Base-by-base conservation (phyloP, 1,140 invertebrate species). In the Drosophila erecta region DNA sequence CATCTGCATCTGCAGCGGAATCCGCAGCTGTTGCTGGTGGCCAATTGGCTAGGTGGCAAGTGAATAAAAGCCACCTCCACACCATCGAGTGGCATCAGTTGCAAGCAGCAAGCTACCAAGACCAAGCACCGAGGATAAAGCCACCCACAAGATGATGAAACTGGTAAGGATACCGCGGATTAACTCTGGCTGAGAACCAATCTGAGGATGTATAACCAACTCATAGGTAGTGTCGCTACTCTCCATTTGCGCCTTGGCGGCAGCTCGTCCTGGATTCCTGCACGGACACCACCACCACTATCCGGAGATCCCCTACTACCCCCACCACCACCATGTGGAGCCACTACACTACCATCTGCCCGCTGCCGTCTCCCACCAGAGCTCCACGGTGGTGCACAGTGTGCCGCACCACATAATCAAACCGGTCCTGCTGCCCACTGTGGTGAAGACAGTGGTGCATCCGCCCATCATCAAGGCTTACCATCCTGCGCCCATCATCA, bases 281-380 rank as follows among this genome's bases (percentile, higher is more conserved):
- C 90, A 92, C 50, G 90, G 87, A 27, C 89, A 91, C 46, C 84
- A 80, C 40, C 90, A 91, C 10, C 84, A 85, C 27, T 90, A 83
- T 56, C 79, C 90, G 54, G 90, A 91, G 46, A 89, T 89, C 35
- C 78, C 89, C 1, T 49, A 90, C 3, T 85, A 60, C 30, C 67
- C 60, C 8, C 81, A 33, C 33, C 60, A 76, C 17, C 81, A 84
- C 22, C 81, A 91, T 50, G 76, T 89, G 30, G 90, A 91, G 27
- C 90, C 90, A 0, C 54, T 91, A 41, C 90, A 91, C 66, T 77
- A 90, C 14, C 86, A 93, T 27, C 74, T 92, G 40, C 92, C 92
- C 2, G 91, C 93, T 0, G 92, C 91, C 30, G 90, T 94, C 2
- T 93, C 93, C 37, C 93, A 94, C 73, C 93, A 93, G 60, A 93